phyloP scores from a whole-genome alignment of 2,888 invertebrate genomes.

The Agrotis exclamationis region DNA sequence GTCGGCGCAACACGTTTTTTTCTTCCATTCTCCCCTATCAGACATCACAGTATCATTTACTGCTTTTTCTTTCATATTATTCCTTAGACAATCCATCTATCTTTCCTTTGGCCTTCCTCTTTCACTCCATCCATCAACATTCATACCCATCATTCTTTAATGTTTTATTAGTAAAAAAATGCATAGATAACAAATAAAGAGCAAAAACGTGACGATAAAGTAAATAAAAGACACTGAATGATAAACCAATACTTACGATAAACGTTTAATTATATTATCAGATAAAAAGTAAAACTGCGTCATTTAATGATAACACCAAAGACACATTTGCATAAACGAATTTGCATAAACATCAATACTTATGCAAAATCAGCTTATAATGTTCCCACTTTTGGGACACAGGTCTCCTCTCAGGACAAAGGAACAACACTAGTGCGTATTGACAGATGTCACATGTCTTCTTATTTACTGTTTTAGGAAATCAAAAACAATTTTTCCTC shows the following conservation, averaged over 20 bases:
- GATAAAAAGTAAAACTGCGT: background rate
- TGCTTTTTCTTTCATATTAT: too few relatives aligned
- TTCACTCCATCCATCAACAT: too few relatives aligned
- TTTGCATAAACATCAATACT: background rate
- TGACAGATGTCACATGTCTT: background rate
- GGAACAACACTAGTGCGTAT: background rate
- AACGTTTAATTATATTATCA: background rate
- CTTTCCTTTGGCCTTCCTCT: too few relatives aligned
- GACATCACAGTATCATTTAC: too few relatives aligned
- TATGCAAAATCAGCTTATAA: background rate
- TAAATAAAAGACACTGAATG: background rate
- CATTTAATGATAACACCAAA: background rate
- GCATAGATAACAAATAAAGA: background rate
- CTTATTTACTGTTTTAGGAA: background rate
- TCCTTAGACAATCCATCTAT: too few relatives aligned
- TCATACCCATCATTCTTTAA: too few relatives aligned
- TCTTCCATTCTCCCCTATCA: too few relatives aligned
- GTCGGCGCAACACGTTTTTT: too few relatives aligned
- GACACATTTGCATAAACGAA: background rate
- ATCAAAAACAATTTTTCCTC: background rate
- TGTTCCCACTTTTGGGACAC: background rate
- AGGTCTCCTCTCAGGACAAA: background rate
- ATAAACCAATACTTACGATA: conserved; percentile 1
- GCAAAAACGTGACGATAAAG: conserved; percentile 15
- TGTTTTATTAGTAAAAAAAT: background rate